phyloP scores from a whole-genome alignment of 2,113 vertebrate genomes.

The Taurulus bubalis region DNA sequence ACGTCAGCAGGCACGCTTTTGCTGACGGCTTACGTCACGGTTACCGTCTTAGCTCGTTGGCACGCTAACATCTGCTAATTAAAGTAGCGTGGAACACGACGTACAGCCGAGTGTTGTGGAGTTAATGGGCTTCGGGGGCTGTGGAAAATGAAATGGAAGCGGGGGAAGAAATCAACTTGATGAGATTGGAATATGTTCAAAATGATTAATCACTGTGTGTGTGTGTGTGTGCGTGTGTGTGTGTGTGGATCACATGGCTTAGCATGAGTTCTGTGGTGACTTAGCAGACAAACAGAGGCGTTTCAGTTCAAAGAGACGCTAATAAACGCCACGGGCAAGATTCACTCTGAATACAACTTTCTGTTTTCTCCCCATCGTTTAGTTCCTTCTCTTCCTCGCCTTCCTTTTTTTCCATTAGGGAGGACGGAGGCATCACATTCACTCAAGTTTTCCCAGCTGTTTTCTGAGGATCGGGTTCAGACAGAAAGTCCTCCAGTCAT shows the following conservation, averaged over 20 bases:
- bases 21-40: background rate
- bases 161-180: conserved; percentile 57
- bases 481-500: conserved; percentile 34
- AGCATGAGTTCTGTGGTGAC: conserved; percentile 37
- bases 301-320: conserved; percentile 35
- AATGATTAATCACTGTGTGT: conserved; percentile 38
- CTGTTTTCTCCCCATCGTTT: background rate
- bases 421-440: conserved; percentile 12
- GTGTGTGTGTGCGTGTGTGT: conserved; percentile 3
- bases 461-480: conserved; percentile 27
- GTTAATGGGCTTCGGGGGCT: conserved; percentile 1
- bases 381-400: background rate
- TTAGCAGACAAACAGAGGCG: conserved; percentile 28
- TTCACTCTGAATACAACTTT: conserved; percentile 6
- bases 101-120: background rate
- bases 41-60: background rate
- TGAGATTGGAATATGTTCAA: conserved; percentile 42
- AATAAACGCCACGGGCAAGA: background rate
- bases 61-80: background rate
- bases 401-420: conserved; percentile 1
- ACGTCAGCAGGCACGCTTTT: background rate
- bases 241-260: conserved; percentile 44
- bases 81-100: background rate
- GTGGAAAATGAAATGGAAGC: conserved; percentile 43
- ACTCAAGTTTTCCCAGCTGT: conserved; percentile 47